Conservation (phyloP, 2,797 vertebrate species). For the Ispidina picta region DNA sequence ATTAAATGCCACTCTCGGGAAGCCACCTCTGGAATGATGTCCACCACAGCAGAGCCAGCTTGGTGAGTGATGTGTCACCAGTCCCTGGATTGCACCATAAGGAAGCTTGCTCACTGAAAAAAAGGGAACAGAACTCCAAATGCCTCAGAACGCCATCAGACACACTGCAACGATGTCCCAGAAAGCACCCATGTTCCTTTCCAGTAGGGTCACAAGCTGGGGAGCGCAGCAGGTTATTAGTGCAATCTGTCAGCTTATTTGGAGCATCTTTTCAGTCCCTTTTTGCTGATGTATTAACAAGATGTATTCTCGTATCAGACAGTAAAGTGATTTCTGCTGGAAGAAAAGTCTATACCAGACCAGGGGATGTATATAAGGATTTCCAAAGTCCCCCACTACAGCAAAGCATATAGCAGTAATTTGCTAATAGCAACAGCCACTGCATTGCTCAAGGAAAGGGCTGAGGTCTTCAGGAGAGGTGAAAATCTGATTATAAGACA, state of each 20-base stretch:
- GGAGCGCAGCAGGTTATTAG: neutral
- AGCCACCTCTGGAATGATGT: neutral
- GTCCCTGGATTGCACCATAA: neutral
- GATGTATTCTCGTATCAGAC: neutral
- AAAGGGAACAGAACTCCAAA: neutral
- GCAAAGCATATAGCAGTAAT: neutral
- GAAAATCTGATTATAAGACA: neutral
- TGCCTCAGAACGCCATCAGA: rapidly evolving
- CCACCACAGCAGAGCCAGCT: neutral
- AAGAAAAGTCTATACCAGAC: neutral
- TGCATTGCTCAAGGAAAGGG: neutral
- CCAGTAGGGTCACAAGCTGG: neutral
- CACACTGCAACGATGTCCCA: rapidly evolving
- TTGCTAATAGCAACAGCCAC: neutral
- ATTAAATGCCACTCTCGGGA: neutral
- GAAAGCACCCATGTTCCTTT: neutral
- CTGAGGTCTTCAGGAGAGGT: neutral
- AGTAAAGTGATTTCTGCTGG: neutral
- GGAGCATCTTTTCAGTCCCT: neutral
- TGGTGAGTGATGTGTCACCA: rapidly evolving
- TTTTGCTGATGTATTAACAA: neutral
- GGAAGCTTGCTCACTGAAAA: neutral
- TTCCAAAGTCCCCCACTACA: neutral
- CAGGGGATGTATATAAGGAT: neutral
- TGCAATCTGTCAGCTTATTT: neutral